These are phyloP conservation scores for Lottia scabra DNA, from an alignment of 2,888 invertebrate species.

Conservation along the genomic window DNA sequence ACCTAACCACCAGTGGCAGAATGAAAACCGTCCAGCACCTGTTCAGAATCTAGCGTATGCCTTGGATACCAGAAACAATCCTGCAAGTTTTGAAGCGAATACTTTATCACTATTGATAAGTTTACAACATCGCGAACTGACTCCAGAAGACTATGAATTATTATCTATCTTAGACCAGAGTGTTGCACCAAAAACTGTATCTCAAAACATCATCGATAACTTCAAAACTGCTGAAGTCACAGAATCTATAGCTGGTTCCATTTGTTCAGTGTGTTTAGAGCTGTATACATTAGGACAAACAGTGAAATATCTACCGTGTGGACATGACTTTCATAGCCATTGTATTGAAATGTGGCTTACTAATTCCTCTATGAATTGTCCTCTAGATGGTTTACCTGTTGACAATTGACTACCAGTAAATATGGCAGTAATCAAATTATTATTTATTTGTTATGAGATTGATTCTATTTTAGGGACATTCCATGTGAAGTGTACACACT, in stretches of 20 bases:
- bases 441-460: too few species aligned
- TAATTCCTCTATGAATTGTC: constrained; percentile 64
- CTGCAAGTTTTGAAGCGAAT: constrained; percentile 36
- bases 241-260: constrained; percentile 30
- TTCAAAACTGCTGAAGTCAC: constrained; percentile 53
- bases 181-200: constrained; percentile 61
- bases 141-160: constrained; percentile 66
- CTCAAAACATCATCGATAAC: constrained; percentile 34
- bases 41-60: constrained; percentile 49
- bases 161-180: constrained; percentile 61
- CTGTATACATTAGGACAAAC: constrained; percentile 52
- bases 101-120: constrained; percentile 53
- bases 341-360: constrained; percentile 66
- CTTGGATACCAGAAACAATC: constrained; percentile 40
- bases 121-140: constrained; percentile 65
- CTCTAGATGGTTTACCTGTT: constrained; percentile 63
- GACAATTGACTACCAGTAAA: constrained; percentile 24
- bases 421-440: too few species aligned
- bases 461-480: too few species aligned
- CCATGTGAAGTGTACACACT: too few species aligned
- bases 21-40: constrained; percentile 18
- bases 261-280: constrained; percentile 65
- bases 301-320: constrained; percentile 62
- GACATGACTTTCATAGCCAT: constrained; percentile 60
- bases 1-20: background rate